phyloP scores from a whole-genome alignment of 2,888 invertebrate genomes.

The Augochlorella aurata region DNA sequence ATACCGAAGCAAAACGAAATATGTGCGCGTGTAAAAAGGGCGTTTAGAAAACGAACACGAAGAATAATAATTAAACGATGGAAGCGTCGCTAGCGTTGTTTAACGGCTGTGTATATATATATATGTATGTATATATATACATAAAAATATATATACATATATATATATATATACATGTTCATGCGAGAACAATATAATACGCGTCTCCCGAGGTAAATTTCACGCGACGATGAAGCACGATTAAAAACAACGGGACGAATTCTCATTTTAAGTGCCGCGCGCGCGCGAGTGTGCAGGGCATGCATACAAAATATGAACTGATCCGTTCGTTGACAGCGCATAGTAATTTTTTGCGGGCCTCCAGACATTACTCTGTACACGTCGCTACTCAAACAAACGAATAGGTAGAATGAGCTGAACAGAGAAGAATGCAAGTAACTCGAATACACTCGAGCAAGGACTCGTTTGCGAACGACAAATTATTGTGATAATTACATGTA shows the following conservation, averaged over 20 bases:
- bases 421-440: constrained; percentile 53
- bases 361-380: constrained; percentile 65
- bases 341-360: constrained; percentile 67
- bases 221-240: constrained; percentile 5
- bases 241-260: not conserved
- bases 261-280: constrained; percentile 16
- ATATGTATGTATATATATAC: not conserved
- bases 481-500: constrained; percentile 62
- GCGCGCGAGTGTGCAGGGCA: not conserved
- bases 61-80: constrained; percentile 7
- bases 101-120: constrained; percentile 2
- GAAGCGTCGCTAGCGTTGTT: not conserved
- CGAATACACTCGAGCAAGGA: constrained; percentile 57
- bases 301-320: constrained; percentile 24
- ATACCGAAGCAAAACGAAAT: not conserved
- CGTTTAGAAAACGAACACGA: not conserved
- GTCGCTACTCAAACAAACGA: constrained; percentile 59
- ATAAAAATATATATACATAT: not conserved
- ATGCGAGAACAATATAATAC: not conserved
- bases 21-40: not conserved
- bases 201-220: constrained; percentile 10
- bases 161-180: not conserved
- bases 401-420: constrained; percentile 43
- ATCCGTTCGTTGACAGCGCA: constrained; percentile 61
- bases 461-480: constrained; percentile 58